Evolutionary conservation across 2,113 vertebrate species (phyloP), one percentile per base, ranked within the genome.

Genomic region (Phocoena sinus): DNA sequence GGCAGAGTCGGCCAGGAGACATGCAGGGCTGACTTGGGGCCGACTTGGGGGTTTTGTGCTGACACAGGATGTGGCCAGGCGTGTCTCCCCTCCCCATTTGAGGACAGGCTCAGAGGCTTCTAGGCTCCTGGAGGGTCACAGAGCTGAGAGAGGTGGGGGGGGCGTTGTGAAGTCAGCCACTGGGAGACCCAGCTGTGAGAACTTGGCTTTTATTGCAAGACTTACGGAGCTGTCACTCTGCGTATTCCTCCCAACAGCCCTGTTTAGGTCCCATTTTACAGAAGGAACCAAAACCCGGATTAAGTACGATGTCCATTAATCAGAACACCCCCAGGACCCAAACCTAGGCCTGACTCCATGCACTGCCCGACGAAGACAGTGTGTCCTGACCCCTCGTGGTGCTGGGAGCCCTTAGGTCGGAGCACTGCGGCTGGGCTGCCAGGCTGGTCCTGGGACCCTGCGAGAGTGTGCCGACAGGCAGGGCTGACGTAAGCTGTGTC

Each of bases 401-500:
- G 84, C 28, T 60, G 12, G 67, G n/a, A 63, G 79, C 47, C 33
- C 26, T 73, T 5, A 3, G 74, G 26, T 26, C 3, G 13, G 26
- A 8, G 20, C 9, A 7, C 60, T 3, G 26, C 41, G 31, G 25
- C 76, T 13, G 71, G 81, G 56, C 81, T 25, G n/a, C 26, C 7
- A 13, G 93, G 67, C 63, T n/a, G 50, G 73, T 18, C 28, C 33
- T 25, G 21, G 71, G 63, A 6, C 44, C 17, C 77, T 4, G 2
- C 3, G 13, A 25, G 20, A 33, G 36, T 13, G 11, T 1, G 6
- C 56, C 0, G 5, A 0, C 0, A 8, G 10, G 58, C 25, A 53
- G 33, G 47, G 33, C n/a, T 80, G n/a, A 95, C 60, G 14, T 0
- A 1, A 21, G 15, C 56, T 38, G 14, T 14, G 62, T 50, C 56